Evolutionary conservation across 2,797 vertebrate genomes (phyloP).

Genomic region (Cyprinodon diabolis): DNA sequence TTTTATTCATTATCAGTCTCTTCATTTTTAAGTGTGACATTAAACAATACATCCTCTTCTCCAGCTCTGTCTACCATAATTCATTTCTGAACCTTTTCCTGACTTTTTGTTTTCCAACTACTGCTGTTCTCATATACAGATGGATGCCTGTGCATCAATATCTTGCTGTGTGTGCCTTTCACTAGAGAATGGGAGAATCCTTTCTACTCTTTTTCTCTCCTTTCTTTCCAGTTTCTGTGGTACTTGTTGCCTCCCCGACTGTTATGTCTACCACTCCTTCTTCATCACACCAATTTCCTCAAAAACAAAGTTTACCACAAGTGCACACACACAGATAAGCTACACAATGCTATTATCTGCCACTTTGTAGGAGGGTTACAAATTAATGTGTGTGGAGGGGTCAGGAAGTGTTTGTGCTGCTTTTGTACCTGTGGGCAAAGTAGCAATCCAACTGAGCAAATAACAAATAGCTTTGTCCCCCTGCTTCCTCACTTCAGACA

Average conservation of each 20-base stretch:
- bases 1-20: not conserved
- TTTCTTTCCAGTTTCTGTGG: not conserved
- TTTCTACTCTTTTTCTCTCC: not conserved
- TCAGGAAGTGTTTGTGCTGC: conserved; percentile 46
- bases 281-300: conserved; percentile 40
- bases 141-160: conserved; percentile 38
- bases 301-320: conserved; percentile 27
- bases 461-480: conserved; percentile 58
- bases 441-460: conserved; percentile 41
- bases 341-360: conserved; percentile 39
- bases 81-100: conserved; percentile 13
- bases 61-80: conserved; percentile 3
- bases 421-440: conserved; percentile 43
- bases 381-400: conserved; percentile 60
- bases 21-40: not conserved
- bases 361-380: conserved; percentile 57
- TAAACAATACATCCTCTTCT: not conserved
- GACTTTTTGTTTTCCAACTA: conserved; percentile 30
- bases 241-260: conserved; percentile 9
- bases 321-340: not conserved
- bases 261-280: conserved; percentile 8
- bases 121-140: conserved; percentile 60
- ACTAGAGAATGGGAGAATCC: conserved; percentile 10
- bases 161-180: conserved; percentile 36
- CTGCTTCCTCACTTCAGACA: conserved; percentile 40